These are phyloP conservation scores for Phyto melanocephala DNA, from an alignment of 2,888 invertebrate species.

Conservation along the genomic window DNA sequence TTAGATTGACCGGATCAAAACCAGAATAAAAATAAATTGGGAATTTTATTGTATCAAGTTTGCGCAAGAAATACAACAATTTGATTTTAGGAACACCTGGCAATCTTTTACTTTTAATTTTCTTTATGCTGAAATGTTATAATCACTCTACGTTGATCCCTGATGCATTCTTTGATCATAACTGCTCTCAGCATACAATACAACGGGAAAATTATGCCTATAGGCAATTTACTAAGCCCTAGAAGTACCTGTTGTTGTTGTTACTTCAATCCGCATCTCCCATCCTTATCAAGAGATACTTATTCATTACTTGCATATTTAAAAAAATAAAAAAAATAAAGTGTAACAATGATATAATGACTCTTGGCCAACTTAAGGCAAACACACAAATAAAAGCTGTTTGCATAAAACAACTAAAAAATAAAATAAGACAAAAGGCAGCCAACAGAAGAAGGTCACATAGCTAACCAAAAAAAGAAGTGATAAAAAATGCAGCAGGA, in stretches of 20 bases:
- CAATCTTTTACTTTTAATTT: neutral
- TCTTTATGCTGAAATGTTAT: neutral
- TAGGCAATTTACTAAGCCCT: constrained; percentile 35
- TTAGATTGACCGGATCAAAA: too few relatives aligned
- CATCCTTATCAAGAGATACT: neutral
- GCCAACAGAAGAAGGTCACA: constrained; percentile 65
- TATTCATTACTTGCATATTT: constrained; percentile 1
- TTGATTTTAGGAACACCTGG: neutral
- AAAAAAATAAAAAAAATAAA: constrained; percentile 4
- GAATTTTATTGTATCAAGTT: too few relatives aligned
- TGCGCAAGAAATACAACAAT: too few relatives aligned
- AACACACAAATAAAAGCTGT: neutral
- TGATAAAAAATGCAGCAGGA: neutral
- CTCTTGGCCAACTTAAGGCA: constrained; percentile 35
- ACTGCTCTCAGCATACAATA: neutral
- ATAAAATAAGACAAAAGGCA: constrained; percentile 4
- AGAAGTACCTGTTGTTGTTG: constrained; percentile 14
- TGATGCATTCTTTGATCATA: neutral
- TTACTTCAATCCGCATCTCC: neutral
- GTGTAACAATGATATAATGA: constrained; percentile 64
- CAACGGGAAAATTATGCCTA: constrained; percentile 19
- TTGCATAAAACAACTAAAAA: neutral
- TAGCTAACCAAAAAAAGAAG: constrained; percentile 43
- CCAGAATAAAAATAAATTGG: too few relatives aligned
- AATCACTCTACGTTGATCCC: neutral